phyloP scores from a whole-genome alignment of 2,113 vertebrate genomes.

The Clupea harengus region DNA sequence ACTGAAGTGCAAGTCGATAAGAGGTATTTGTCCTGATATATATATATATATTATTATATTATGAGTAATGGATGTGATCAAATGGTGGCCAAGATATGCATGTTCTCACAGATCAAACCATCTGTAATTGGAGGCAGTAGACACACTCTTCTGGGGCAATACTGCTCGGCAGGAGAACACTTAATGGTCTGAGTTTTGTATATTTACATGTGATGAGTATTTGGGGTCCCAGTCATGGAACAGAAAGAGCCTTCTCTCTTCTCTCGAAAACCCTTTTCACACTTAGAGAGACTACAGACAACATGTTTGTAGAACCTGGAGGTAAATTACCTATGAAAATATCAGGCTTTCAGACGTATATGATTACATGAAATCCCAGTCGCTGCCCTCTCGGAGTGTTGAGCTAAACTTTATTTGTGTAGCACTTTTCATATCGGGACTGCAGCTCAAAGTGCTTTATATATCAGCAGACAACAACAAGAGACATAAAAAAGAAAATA shows the following conservation, averaged over 20 bases:
- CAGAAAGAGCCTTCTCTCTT: background rate
- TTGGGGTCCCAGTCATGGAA: background rate
- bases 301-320: background rate
- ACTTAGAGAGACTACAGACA: background rate
- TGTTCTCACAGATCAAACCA: background rate
- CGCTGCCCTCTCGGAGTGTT: background rate
- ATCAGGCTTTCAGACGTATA: background rate
- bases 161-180: background rate
- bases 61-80: background rate
- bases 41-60: background rate
- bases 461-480: no score
- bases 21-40: no score
- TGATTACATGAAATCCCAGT: background rate
- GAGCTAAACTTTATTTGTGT: no score
- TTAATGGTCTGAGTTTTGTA: background rate
- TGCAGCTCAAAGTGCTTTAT: no score
- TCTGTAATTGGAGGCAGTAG: background rate
- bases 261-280: background rate
- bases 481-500: no score
- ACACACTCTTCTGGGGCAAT: background rate
- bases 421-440: no score
- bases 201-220: background rate
- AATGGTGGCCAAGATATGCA: background rate
- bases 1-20: no score
- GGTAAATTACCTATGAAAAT: slow-evolving; percentile 4